phyloP scores from a whole-genome alignment of 2,113 vertebrate genomes.

The Larimichthys polyactis region DNA sequence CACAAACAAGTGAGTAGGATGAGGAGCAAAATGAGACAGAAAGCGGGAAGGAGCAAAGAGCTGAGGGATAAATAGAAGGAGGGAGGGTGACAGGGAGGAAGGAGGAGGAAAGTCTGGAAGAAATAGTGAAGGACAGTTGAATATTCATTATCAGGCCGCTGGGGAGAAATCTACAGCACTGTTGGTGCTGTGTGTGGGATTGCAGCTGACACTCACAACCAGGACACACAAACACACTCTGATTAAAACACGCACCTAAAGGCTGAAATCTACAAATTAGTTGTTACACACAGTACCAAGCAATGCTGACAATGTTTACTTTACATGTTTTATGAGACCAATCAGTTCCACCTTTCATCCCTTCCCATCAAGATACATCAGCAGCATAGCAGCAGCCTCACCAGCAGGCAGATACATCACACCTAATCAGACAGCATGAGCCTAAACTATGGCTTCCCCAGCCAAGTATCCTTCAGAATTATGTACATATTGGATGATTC shows the following conservation, averaged over 20 bases:
- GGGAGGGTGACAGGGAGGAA: conserved; percentile 17
- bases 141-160: conserved; percentile 63
- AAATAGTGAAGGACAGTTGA: conserved; percentile 59
- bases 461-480: neutral
- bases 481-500: neutral
- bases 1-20: conserved; percentile 56
- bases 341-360: conserved; percentile 19
- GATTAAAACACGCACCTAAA: conserved; percentile 36
- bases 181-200: conserved; percentile 31
- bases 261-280: conserved; percentile 33
- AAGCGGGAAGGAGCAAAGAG: conserved; percentile 47
- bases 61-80: conserved; percentile 42
- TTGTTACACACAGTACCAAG: conserved; percentile 14
- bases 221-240: neutral
- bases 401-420: conserved; percentile 34
- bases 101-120: conserved; percentile 43
- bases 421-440: conserved; percentile 25
- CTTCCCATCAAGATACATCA: conserved; percentile 35
- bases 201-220: conserved; percentile 11
- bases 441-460: neutral
- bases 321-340: conserved; percentile 28
- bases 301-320: conserved; percentile 6
- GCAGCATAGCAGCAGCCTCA: conserved; percentile 13
- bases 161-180: conserved; percentile 38
- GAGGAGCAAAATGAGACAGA: conserved; percentile 44